These are phyloP conservation scores for Epinephelus lanceolatus DNA, from an alignment of 2,113 vertebrate species.

Conservation along the genomic window DNA sequence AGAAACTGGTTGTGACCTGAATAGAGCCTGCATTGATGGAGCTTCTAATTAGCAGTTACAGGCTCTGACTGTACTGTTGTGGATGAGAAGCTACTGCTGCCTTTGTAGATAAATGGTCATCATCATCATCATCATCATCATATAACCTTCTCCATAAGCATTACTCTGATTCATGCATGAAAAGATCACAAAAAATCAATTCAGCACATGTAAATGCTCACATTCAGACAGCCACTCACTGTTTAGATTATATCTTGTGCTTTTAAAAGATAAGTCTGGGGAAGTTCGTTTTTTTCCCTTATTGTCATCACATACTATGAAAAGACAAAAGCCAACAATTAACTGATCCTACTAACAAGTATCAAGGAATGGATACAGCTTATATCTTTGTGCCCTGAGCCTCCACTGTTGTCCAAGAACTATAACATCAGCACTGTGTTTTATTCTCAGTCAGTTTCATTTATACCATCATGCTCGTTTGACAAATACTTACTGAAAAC, in stretches of 20 bases:
- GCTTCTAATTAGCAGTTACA: slow-evolving; percentile 54
- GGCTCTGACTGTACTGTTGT: slow-evolving; percentile 41
- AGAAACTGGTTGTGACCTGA: slow-evolving; percentile 57
- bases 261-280: not conserved
- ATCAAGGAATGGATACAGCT: no score
- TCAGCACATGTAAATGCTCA: not conserved
- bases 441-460: no score
- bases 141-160: slow-evolving; percentile 3
- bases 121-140: slow-evolving; percentile 13
- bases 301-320: not conserved
- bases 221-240: not conserved
- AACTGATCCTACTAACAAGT: no score
- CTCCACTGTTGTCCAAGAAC: no score
- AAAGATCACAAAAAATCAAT: not conserved
- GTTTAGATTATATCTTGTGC: not conserved
- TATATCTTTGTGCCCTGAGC: no score
- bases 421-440: no score
- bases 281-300: not conserved
- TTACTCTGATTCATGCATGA: not conserved
- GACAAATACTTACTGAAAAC: no score
- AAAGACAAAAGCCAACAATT: no score
- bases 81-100: slow-evolving; percentile 23
- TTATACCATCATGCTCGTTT: no score
- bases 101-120: slow-evolving; percentile 42
- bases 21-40: slow-evolving; percentile 50